Percentiles rank a stretch among this genome's conserved stretches.
Evolutionary conservation across 2,113 vertebrate genomes (phyloP).

Genomic region (Nothoprocta pentlandii): DNA sequence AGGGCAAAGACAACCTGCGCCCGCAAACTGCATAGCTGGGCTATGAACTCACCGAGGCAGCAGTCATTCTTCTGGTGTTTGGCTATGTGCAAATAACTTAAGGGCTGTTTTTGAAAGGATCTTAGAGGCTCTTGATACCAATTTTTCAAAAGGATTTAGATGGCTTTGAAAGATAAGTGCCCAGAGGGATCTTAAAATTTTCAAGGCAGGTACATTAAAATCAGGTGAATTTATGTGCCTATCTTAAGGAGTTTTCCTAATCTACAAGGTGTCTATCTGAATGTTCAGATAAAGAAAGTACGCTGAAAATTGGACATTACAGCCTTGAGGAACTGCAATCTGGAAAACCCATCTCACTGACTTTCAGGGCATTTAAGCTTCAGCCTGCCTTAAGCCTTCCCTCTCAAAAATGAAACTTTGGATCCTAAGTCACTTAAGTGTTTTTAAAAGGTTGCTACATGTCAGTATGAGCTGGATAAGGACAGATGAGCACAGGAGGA

Average conservation of each 20-base stretch:
- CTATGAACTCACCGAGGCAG: background rate
- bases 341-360: constrained; percentile 37
- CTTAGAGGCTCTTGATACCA: constrained; percentile 51
- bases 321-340: constrained; percentile 33
- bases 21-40: background rate
- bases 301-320: constrained; percentile 49
- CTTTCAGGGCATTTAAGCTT: constrained; percentile 55
- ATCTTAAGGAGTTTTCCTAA: constrained; percentile 69
- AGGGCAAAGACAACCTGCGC: background rate
- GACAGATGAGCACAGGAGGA: constrained; percentile 60
- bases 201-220: constrained; percentile 64
- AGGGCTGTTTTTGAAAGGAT: constrained; percentile 51
- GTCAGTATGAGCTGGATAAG: constrained; percentile 47
- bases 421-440: constrained; percentile 70
- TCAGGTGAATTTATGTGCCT: constrained; percentile 61
- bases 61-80: constrained; percentile 21
- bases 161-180: constrained; percentile 68
- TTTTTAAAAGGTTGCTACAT: constrained; percentile 56
- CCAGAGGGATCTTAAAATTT: constrained; percentile 69
- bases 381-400: background rate
- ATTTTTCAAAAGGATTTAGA: constrained; percentile 73
- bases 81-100: constrained; percentile 33
- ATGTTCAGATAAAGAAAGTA: constrained; percentile 55
- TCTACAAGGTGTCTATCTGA: constrained; percentile 65
- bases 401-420: constrained; percentile 54